Base-by-base conservation (phyloP, 2,888 invertebrate species). In the Diplolepis rosae region DNA sequence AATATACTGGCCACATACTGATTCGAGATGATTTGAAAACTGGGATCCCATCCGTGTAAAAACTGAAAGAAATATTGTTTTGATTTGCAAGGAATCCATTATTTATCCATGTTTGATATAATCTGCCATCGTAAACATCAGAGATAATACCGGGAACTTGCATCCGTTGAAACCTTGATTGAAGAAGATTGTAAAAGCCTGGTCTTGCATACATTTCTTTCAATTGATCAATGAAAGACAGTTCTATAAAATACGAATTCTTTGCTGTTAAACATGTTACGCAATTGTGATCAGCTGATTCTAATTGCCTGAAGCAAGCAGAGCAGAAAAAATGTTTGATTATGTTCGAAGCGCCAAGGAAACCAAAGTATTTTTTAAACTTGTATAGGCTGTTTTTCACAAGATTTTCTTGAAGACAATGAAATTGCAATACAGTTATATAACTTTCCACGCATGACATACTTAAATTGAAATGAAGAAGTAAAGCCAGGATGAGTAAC, bases 1-100 rank as follows among this genome's bases (percentile, higher is more conserved):
- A 42, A 35, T 75, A 71, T 24, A 77, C 15, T 22, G 75, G 77
- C 75, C 77, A 77, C 32, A 77, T 68, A 32, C 73, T 71, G n/a
- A 71, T 68, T 65, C 75, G 52, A 18, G 74, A 65, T 2, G 72
- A 72, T 56, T 74, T 72, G 27, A 75, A 76, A 5, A 79, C 77
- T 9, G 76, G 76, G 1, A 79, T 65, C 4, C 77, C 71, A 66
- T 80, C 79, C 28, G 77, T 77, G 42, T 78, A 78, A 76, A 75
- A 80, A 22, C 65, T 74, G 1, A 79, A 73, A 7, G 76, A 76
- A 24, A 78, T 76, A 42, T 77, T 77, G 52, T 74, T 65, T 7
- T 65, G 73, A 72, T 77, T 66, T 39, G 65, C 42, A 73, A 74
- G 13, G 15, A 65, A 65, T 1, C 35, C 35, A 35, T 35, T 39